phyloP scores from a whole-genome alignment of 1,140 invertebrate species.

The Drosophila tristis region DNA sequence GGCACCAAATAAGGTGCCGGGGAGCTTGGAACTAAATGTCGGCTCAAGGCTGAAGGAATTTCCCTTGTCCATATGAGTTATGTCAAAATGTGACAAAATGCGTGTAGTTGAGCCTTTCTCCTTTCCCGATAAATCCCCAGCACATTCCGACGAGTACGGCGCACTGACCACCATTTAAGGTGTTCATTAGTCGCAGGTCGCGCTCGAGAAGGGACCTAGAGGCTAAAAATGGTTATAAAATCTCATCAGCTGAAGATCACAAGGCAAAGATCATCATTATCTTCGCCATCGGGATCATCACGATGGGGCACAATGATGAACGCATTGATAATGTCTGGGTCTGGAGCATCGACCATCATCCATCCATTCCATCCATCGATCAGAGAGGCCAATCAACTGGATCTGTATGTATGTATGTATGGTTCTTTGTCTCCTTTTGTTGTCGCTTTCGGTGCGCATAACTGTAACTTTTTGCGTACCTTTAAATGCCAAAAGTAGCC shows the following conservation, averaged over 20 bases:
- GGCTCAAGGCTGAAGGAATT: slow-evolving; percentile 53
- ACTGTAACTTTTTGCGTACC: slow-evolving; percentile 54
- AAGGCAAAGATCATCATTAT: slow-evolving; percentile 52
- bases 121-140: slow-evolving; percentile 48
- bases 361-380: no score
- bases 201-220: slow-evolving; percentile 57
- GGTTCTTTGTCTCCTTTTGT: background rate
- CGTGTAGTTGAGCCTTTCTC: slow-evolving; percentile 63
- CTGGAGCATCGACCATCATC: slow-evolving; percentile 44
- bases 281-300: slow-evolving; percentile 9
- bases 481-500: slow-evolving; percentile 37
- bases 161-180: slow-evolving; percentile 66
- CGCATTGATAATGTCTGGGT: slow-evolving; percentile 52
- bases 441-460: slow-evolving; percentile 43
- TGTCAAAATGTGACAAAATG: slow-evolving; percentile 83
- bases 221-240: slow-evolving; percentile 74
- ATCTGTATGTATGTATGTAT: slow-evolving; percentile 11
- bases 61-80: slow-evolving; percentile 62
- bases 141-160: slow-evolving; percentile 43
- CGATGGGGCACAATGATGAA: slow-evolving; percentile 29
- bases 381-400: slow-evolving; percentile 32
- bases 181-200: slow-evolving; percentile 71
- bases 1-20: slow-evolving; percentile 69
- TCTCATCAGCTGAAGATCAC: slow-evolving; percentile 71
- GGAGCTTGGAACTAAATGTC: slow-evolving; percentile 21